phyloP scores from a whole-genome alignment of 2,888 invertebrate genomes.

The Hirtodrosophila trivittata region DNA sequence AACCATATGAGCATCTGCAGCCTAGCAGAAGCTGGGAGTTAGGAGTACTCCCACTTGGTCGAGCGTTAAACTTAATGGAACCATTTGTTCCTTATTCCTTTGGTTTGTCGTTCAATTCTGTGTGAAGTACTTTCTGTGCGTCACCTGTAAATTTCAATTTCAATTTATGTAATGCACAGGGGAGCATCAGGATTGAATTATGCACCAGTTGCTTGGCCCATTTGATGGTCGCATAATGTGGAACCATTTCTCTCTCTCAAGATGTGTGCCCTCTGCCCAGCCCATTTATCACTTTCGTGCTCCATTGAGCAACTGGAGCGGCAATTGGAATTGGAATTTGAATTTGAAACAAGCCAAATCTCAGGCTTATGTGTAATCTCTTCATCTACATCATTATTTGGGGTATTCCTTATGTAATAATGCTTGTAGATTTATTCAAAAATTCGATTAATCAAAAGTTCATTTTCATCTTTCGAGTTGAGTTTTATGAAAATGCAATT shows the following conservation, averaged over 20 bases:
- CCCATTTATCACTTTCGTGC: conserved; percentile 56
- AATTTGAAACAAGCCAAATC: too few relatives aligned
- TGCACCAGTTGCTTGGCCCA: conserved; percentile 49
- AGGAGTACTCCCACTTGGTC: too few relatives aligned
- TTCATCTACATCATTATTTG: too few relatives aligned
- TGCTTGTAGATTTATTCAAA: background rate
- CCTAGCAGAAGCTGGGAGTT: too few relatives aligned
- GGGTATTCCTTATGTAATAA: background rate
- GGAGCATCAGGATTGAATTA: conserved; percentile 64
- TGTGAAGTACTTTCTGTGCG: conserved; percentile 40
- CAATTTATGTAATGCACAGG: conserved; percentile 64
- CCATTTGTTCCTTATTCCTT: conserved; percentile 1
- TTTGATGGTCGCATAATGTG: conserved; percentile 32
- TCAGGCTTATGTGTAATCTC: too few relatives aligned
- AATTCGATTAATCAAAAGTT: conserved; percentile 53
- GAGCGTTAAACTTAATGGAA: too few relatives aligned
- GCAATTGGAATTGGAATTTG: conserved; percentile 14
- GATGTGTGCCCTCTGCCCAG: background rate
- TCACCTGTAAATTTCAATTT: conserved; percentile 48
- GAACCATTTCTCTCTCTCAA: conserved; percentile 41
- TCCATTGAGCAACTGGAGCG: conserved; percentile 52
- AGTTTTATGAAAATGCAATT: too few relatives aligned
- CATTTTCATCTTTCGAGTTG: conserved; percentile 35
- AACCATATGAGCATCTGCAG: too few relatives aligned
- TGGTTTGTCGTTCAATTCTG: conserved; percentile 16